Evolutionary conservation across 2,888 invertebrate species (phyloP), one percentile per base, ranked within the genome.

Genomic region (Noctuana brunneofusca): DNA sequence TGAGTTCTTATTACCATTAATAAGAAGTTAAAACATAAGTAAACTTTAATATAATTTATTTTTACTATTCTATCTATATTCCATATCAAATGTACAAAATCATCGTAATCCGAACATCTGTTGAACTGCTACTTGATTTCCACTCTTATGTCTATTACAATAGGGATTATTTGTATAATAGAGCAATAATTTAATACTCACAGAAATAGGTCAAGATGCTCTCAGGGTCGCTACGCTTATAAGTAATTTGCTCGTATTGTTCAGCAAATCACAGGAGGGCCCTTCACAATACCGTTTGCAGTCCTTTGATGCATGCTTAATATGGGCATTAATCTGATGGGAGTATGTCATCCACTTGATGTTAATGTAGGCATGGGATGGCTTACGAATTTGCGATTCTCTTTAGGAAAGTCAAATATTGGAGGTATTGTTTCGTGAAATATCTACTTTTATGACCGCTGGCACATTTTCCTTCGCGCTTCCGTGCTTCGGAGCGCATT

Each of bases 261-360:
- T 89, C 79, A 71, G 66, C 73, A 78, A 86, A 84, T 84, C 86
- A 76, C 72, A 75, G 74, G 73, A 79, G 82, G 76, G 80, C 74
- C 73, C 82, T 84, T 72, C 71, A 82, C 80, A 79, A 80, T 83
- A 71, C 75, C 76, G 74, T 78, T 84, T 74, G 74, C 71, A 72
- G 75, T 75, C 82, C 88, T 89, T 91, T 91, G 89, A 90, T 86
- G 89, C 87, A 86, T 89, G 81, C 74, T 79, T 89, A 89, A 89
- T 86, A 82, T 81, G 84, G 79, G 74, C 74, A 85, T 87, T 89
- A 89, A 89, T 85, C 83, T 80, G 77, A 80, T 76, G 82, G 78
- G 83, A 81, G 84, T 84, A 83, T 88, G 87, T 85, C 89, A 88
- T 87, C 83, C 85, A 86, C 87, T 88, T 75, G 70, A 88, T 79